Percentiles rank a stretch among this genome's conserved stretches.
Conservation (phyloP, 2,113 vertebrate species). For the Eudyptes chrysolophus region DNA sequence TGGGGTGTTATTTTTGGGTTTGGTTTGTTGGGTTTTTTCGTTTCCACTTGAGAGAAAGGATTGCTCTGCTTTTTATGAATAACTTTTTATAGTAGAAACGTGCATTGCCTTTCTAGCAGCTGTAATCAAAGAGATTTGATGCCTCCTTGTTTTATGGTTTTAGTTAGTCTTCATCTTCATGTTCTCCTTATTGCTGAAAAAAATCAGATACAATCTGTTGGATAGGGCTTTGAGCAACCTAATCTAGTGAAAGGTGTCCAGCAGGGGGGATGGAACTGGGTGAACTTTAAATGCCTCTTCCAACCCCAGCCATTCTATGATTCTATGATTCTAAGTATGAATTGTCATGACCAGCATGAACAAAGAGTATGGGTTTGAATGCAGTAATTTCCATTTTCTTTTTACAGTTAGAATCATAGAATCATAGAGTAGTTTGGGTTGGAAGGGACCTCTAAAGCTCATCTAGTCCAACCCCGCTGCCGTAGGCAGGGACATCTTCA, state of each 20-base stretch:
- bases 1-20: rapidly evolving
- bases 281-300: neutral
- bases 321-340: neutral
- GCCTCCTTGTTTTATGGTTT: neutral
- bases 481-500: no score
- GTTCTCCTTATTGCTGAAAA: neutral
- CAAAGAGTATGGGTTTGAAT: neutral
- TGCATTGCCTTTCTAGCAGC: neutral
- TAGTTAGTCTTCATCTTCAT: neutral
- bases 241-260: neutral
- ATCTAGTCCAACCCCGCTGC: no score
- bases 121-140: neutral
- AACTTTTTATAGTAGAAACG: neutral
- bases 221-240: neutral
- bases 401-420: neutral
- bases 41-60: neutral
- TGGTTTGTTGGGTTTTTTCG: neutral
- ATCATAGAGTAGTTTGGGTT: no score
- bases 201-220: neutral
- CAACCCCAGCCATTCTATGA: neutral
- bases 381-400: neutral
- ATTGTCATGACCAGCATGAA: neutral
- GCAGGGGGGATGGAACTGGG: neutral
- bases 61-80: neutral
- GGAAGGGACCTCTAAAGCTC: no score